These are phyloP conservation scores for Drosophila birchii DNA, from an alignment of 2,888 invertebrate species.

Conservation along the genomic window DNA sequence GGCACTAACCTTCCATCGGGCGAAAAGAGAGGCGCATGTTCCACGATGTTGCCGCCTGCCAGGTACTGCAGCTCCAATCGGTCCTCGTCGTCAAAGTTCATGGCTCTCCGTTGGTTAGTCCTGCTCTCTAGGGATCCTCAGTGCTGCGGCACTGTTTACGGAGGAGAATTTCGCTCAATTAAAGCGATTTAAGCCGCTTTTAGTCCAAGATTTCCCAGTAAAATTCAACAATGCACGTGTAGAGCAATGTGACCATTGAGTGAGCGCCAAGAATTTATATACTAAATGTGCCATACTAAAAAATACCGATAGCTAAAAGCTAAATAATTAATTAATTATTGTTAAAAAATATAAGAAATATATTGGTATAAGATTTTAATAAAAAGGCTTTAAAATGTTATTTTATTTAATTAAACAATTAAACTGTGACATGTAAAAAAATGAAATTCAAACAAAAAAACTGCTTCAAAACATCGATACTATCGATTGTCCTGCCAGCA, in stretches of 20 bases:
- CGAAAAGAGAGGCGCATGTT: conserved; percentile 88
- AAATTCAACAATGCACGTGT: conserved; percentile 65
- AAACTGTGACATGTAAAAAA: too few species aligned
- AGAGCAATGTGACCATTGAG: conserved; percentile 30
- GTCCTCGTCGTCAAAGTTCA: conserved; percentile 82
- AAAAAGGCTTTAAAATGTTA: background rate
- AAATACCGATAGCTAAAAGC: background rate
- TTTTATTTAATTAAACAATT: background rate
- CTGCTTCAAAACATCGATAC: background rate
- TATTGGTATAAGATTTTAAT: background rate
- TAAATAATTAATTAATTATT: background rate
- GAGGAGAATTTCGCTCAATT: conserved; percentile 10
- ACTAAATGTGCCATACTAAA: background rate
- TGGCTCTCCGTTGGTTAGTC: conserved; percentile 34
- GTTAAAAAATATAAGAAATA: background rate
- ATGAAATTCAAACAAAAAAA: too few species aligned
- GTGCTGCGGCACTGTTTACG: conserved; percentile 18
- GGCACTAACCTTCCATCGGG: conserved; percentile 87
- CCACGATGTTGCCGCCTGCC: conserved; percentile 88
- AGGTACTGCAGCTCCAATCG: conserved; percentile 86
- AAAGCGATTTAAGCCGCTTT: conserved; percentile 22
- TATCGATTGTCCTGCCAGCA: background rate
- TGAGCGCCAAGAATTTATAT: conserved; percentile 15
- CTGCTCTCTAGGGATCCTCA: conserved; percentile 17
- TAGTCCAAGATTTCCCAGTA: conserved; percentile 19